phyloP scores from a whole-genome alignment of 1,140 invertebrate genomes.

The Drosophila pallidifrons region DNA sequence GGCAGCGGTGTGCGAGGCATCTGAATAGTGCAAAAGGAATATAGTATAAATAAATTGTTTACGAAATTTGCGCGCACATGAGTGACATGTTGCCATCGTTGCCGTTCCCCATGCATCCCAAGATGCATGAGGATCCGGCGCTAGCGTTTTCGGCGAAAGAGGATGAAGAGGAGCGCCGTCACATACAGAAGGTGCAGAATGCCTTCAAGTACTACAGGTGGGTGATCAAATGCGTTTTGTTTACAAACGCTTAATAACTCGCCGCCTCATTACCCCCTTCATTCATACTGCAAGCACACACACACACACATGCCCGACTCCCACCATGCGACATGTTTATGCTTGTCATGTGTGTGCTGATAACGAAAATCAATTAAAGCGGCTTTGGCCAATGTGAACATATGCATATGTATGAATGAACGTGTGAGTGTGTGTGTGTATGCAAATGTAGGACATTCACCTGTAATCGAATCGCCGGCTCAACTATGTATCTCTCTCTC shows the following conservation, averaged over 20 bases:
- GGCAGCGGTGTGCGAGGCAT: neutral
- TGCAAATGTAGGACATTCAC: slow-evolving; percentile 41
- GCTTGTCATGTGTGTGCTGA: slow-evolving; percentile 29
- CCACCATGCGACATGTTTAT: slow-evolving; percentile 8
- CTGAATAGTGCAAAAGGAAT: neutral
- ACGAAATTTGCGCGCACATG: slow-evolving; percentile 13
- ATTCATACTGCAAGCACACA: neutral
- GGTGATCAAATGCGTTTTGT: slow-evolving; percentile 36
- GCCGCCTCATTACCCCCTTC: slow-evolving; percentile 12
- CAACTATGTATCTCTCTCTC: slow-evolving; percentile 14
- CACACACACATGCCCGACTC: neutral
- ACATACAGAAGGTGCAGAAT: slow-evolving; percentile 72
- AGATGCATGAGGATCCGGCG: slow-evolving; percentile 63
- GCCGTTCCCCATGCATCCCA: slow-evolving; percentile 70
- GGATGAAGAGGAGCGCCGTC: slow-evolving; percentile 64
- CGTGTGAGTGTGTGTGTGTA: slow-evolving; percentile 7
- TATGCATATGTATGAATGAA: neutral
- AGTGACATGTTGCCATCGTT: slow-evolving; percentile 45
- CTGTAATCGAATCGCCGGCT: neutral
- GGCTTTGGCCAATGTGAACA: slow-evolving; percentile 11
- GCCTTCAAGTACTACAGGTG: slow-evolving; percentile 75
- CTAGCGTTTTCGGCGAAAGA: slow-evolving; percentile 59
- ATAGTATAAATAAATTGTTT: slow-evolving; percentile 18
- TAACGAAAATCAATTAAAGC: slow-evolving; percentile 56
- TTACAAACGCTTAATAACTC: slow-evolving; percentile 46